Conservation (phyloP, 1,140 invertebrate genomes). For the Drosophila pandora region DNA sequence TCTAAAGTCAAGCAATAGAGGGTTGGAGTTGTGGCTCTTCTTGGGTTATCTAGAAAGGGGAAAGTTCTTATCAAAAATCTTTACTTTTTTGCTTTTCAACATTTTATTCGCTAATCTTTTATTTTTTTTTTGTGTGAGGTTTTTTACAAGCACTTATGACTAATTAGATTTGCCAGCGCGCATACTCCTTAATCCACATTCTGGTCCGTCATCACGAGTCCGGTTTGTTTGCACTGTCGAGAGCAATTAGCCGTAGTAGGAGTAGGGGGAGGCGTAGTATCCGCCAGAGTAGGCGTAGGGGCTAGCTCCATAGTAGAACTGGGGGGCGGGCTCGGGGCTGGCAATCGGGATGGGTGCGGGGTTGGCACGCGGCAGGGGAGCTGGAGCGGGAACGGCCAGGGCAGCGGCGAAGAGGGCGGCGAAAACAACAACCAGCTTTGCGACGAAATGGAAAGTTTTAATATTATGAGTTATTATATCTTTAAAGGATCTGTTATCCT, state of each 20-base stretch:
- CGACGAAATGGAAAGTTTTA: background rate
- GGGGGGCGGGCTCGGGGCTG: conserved; percentile 69
- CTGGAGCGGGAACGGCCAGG: conserved; percentile 63
- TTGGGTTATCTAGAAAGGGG: background rate
- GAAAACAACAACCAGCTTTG: conserved; percentile 64
- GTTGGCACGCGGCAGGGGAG: conserved; percentile 52
- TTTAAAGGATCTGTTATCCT: background rate
- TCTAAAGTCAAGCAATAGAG: conserved; percentile 1
- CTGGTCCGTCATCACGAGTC: conserved; percentile 48
- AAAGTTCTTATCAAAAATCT: conserved; percentile 15
- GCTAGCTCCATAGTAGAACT: conserved; percentile 69
- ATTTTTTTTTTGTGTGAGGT: conserved; percentile 50
- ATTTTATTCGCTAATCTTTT: conserved; percentile 42
- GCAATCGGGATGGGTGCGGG: conserved; percentile 64
- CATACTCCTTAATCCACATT: conserved; percentile 52
- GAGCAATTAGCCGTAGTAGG: conserved; percentile 69
- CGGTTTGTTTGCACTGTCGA: conserved; percentile 12
- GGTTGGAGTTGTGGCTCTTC: background rate
- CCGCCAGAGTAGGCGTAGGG: conserved; percentile 72
- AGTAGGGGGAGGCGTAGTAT: conserved; percentile 72
- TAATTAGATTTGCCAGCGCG: conserved; percentile 68
- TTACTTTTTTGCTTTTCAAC: conserved; percentile 27
- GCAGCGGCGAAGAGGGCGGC: conserved; percentile 74
- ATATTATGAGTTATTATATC: background rate
- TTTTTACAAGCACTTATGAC: conserved; percentile 65